Base-by-base conservation (phyloP, 2,888 invertebrate species). In the Apamea sordens region DNA sequence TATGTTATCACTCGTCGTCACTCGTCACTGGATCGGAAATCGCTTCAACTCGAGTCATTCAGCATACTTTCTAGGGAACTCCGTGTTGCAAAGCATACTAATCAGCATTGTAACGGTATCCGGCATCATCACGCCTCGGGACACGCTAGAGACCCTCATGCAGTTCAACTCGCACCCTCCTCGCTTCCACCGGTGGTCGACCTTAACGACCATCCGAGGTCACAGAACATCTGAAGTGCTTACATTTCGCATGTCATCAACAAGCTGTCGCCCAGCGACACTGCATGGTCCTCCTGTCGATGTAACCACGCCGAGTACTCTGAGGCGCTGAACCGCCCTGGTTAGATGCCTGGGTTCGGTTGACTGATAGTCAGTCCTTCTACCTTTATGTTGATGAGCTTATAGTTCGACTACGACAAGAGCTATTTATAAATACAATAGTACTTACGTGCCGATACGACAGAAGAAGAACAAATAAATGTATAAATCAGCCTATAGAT, bases 381-480 rank as follows among this genome's bases (percentile, higher is more conserved):
- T 28, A 65, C 32, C 15, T 24, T 44, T 32, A 21, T 44, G 11
- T 56, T 56, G 15, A 65, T 32, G 21, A 32, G 41, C 3, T 56
- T 64, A 15, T 53, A n/a, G 44, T 56, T 36, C 21, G 10, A 32
- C 21, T 32, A 4, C 4, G 21, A 28, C 1, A 70, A 80, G 32
- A 63, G 63, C 11, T 50, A 50, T 65, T 78, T 36, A 41, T 24
- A 36, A 28, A 47, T 10, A 28, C 8, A 79, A 68, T 24, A 36
- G 18, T n/a, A 53, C n/a, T n/a, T n/a, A n/a, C 5, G 28, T 67
- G 8, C 10, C 50, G 13, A 61, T 68, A 50, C 24, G 10, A 47
- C 21, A 15, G 18, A 44, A 61, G 41, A 64, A 53, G 8, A 80
- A 47, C 15, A 81, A 80, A 73, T 73, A 1, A 64, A 24, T 36